Base-by-base conservation (phyloP, 2,888 invertebrate genomes). In the Synanthedon tipuliformis region DNA sequence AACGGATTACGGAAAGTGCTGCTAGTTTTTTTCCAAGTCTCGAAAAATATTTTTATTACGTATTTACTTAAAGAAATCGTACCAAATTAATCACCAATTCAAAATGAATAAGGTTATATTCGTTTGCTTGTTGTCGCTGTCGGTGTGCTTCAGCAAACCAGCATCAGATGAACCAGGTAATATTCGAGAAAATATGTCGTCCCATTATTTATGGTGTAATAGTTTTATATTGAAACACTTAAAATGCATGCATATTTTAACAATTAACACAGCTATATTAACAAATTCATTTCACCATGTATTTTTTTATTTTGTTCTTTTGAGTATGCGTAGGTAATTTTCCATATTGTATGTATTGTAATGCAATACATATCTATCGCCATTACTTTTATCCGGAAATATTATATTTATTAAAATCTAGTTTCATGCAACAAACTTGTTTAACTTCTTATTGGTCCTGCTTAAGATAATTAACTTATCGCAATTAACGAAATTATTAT, bases 81-180 rank as follows among this genome's bases (percentile, higher is more conserved):
- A 23, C 23, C 23, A 23, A 5, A 84, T 83, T 8, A 34, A 27
- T 27, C 27, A 27, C 27, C 27, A 82, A 79, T 61, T 51, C 61
- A 76, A 65, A 56, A 84, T 83, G 84, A 80, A 82, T 69, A 74
- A 71, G 69, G 69, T 80, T 57, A 69, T 76, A 63, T 70, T 83
- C 63, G 65, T 85, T 59, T 80, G 80, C 68, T 69, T 85, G 55
- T 61, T 85, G 52, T 75, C 82, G 45, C 57, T 84, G 10, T 73
- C 79, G 50, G 59, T 75, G 58, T 75, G 81, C 61, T 59, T 78
- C 53, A 74, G 77, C 63, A 62, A 65, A 54, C 63, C 73, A 53
- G 58, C 61, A 54, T 58, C 61, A 53, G 56, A 63, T 18, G 48
- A 58, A 50, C 52, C 61, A 64, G 74, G 83, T 83, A 66, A 56